phyloP scores from a whole-genome alignment of 2,888 invertebrate species.

The Aleiodes alternator region DNA sequence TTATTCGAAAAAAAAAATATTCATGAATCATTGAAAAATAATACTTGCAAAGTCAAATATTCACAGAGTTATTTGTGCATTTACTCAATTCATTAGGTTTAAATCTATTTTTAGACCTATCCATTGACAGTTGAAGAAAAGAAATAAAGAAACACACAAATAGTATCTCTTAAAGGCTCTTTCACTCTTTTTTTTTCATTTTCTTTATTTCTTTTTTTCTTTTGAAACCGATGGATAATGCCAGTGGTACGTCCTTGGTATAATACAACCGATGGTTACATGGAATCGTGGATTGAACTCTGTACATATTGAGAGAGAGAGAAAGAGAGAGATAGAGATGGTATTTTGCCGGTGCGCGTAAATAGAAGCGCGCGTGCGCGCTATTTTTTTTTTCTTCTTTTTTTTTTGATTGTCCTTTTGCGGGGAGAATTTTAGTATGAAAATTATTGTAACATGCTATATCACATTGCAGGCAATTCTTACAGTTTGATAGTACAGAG shows the following conservation, averaged over 20 bases:
- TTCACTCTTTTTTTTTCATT: constrained; percentile 27
- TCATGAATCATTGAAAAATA: not conserved
- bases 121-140: no score
- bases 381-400: constrained; percentile 4
- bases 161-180: no score
- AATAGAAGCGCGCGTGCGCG: constrained; percentile 37
- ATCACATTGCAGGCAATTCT: constrained; percentile 20
- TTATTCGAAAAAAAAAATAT: not conserved
- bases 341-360: not conserved
- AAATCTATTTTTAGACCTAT: no score
- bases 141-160: no score
- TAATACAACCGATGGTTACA: constrained; percentile 8
- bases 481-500: not conserved
- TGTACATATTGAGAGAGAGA: not conserved
- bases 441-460: constrained; percentile 39
- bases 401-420: constrained; percentile 30
- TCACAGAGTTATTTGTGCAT: not conserved
- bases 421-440: constrained; percentile 26
- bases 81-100: no score
- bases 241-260: constrained; percentile 29
- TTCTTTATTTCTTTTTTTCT: constrained; percentile 44
- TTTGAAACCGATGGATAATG: constrained; percentile 45
- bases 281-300: constrained; percentile 13
- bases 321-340: not conserved
- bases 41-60: not conserved